phyloP scores from a whole-genome alignment of 2,113 vertebrate genomes.

The Procavia capensis region DNA sequence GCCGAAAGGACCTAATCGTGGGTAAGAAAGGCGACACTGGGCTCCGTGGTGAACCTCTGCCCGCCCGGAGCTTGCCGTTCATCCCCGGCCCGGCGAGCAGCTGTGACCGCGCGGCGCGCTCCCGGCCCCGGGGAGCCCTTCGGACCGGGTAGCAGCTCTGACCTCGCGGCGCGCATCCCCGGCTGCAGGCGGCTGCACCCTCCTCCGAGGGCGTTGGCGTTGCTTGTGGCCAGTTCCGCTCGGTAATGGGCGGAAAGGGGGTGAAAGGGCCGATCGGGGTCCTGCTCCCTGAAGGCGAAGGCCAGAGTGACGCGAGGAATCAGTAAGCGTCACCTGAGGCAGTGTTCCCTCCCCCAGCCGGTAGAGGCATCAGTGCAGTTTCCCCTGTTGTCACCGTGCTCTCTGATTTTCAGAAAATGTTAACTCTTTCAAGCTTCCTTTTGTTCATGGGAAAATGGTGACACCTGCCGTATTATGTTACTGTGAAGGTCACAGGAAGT shows the following conservation, averaged over 20 bases:
- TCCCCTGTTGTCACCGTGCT: neutral
- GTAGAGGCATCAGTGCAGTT: neutral
- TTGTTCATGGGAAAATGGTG: neutral
- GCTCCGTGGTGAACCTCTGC: neutral
- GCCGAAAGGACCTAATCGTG: slow-evolving; percentile 97
- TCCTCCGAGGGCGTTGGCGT: neutral
- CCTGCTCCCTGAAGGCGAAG: neutral
- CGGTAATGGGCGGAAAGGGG: neutral
- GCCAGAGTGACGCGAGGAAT: neutral
- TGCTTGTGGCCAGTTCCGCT: neutral
- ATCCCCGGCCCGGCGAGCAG: no score
- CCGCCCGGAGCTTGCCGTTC: neutral
- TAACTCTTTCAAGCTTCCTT: neutral
- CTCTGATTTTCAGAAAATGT: neutral
- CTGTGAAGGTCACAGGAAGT: neutral
- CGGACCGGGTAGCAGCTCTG: neutral
- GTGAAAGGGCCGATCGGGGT: neutral
- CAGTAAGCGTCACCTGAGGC: neutral
- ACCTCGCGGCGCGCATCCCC: neutral
- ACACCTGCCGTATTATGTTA: neutral
- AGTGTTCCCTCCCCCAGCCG: no score
- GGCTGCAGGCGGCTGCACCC: neutral
- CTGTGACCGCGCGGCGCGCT: neutral
- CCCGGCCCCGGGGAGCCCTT: no score
- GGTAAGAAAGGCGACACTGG: slow-evolving; percentile 86